Conservation (phyloP, 1,140 invertebrate genomes). For the Chironomus tepperi region DNA sequence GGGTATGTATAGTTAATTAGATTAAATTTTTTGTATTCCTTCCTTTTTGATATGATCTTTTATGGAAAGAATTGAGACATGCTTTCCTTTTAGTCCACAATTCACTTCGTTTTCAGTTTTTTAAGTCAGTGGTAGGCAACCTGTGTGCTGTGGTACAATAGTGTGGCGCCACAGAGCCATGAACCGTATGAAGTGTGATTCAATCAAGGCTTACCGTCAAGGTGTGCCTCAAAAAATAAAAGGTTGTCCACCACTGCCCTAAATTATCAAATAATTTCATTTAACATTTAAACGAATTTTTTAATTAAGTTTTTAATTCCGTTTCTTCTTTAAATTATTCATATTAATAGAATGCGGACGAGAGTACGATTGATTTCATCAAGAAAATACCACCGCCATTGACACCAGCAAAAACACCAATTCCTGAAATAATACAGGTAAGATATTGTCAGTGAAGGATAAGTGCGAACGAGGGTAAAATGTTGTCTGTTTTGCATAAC, state of each 20-base stretch:
- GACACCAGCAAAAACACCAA: not conserved
- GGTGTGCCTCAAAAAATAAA: no score
- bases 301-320: not conserved
- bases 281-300: not conserved
- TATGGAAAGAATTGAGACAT: not conserved
- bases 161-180: no score
- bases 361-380: not conserved
- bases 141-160: no score
- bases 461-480: no score
- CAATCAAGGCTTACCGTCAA: no score
- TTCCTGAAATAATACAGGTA: conserved; percentile 8
- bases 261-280: no score
- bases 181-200: no score
- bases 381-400: not conserved
- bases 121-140: no score
- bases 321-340: not conserved
- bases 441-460: no score
- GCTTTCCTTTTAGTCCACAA: not conserved
- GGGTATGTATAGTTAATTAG: conserved; percentile 48
- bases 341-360: not conserved
- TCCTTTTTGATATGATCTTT: not conserved
- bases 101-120: not conserved
- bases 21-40: not conserved
- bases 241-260: no score
- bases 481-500: no score